phyloP scores from a whole-genome alignment of 2,113 vertebrate species.

The Semnornis frantzii region DNA sequence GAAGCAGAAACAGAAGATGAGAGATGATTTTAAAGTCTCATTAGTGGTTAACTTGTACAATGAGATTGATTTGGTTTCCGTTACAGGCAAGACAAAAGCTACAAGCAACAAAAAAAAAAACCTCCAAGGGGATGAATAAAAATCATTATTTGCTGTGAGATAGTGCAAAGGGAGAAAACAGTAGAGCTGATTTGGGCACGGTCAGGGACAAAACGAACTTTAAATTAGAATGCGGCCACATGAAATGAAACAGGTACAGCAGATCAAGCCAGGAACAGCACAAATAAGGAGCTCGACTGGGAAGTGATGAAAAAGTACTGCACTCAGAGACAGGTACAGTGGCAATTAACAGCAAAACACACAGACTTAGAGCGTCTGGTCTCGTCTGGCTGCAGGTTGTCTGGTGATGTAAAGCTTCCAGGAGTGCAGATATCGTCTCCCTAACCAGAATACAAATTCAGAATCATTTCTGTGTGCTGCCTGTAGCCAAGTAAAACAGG shows the following conservation, averaged over 20 bases:
- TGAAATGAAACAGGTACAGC: neutral
- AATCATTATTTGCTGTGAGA: neutral
- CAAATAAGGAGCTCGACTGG: neutral
- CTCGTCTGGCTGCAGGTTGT: constrained; percentile 18
- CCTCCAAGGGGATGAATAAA: neutral
- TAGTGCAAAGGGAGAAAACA: neutral
- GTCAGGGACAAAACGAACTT: neutral
- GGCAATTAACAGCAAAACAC: constrained; percentile 48
- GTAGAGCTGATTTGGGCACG: neutral
- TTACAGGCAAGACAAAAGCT: constrained; percentile 8
- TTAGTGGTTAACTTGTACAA: neutral
- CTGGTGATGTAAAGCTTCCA: constrained; percentile 7
- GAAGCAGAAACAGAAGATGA: neutral
- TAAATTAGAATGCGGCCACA: neutral
- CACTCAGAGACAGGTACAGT: neutral
- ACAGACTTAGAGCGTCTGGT: neutral
- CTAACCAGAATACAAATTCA: neutral
- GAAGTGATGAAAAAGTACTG: neutral
- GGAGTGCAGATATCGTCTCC: neutral
- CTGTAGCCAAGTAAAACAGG: neutral
- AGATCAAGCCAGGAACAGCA: neutral
- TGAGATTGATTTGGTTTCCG: neutral
- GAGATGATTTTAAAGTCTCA: neutral
- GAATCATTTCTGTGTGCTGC: neutral
- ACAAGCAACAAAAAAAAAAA: constrained; percentile 49